Conservation (phyloP, 1,140 invertebrate species). For the Micrasema minimum region DNA sequence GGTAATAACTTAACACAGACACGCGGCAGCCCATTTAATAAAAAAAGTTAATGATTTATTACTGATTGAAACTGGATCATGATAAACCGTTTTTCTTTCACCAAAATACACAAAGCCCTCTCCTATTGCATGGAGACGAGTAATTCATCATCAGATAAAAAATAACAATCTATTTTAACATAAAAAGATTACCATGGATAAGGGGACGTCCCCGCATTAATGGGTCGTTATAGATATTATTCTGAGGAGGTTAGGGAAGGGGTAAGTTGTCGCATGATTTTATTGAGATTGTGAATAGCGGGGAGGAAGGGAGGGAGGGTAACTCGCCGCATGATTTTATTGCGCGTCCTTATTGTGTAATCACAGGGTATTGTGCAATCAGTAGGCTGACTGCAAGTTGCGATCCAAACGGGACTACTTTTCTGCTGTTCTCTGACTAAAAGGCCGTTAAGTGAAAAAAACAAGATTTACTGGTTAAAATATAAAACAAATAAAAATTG, state of each 20-base stretch:
- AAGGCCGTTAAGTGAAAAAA: no score
- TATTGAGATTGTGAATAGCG: background rate
- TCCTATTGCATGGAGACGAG: constrained; percentile 8
- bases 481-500: no score
- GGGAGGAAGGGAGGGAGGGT: background rate
- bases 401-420: no score
- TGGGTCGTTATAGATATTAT: background rate
- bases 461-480: no score
- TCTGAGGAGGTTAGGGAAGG: background rate
- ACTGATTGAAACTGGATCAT: constrained; percentile 23
- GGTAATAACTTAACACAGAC: background rate
- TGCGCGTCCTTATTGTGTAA: constrained; percentile 42
- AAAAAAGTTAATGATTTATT: constrained; percentile 12
- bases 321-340: constrained; percentile 23
- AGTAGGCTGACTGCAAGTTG: background rate
- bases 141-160: constrained; percentile 22
- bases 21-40: constrained; percentile 9
- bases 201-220: background rate
- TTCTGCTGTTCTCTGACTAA: no score
- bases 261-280: background rate
- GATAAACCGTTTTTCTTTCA: background rate
- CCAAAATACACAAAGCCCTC: constrained; percentile 1
- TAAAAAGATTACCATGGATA: constrained; percentile 30
- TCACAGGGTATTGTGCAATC: constrained; percentile 51
- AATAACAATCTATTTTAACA: constrained; percentile 26